Conservation (phyloP, 2,888 invertebrate genomes). For the Pinctada fucata region DNA sequence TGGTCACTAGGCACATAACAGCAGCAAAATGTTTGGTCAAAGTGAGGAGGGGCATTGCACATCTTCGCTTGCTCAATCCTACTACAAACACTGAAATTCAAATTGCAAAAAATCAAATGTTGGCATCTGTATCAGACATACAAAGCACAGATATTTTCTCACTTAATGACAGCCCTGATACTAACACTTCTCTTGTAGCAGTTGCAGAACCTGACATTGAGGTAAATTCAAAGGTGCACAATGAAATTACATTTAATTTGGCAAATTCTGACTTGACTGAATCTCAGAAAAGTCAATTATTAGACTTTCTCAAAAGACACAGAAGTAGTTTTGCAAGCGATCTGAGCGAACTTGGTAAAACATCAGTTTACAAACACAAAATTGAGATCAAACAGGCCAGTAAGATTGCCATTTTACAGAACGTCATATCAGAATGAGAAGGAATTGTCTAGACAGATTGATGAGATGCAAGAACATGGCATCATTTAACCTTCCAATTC, state of each 20-base stretch:
- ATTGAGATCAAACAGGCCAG: constrained; percentile 37
- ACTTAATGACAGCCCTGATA: background rate
- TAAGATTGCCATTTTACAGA: constrained; percentile 29
- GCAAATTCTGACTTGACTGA: constrained; percentile 16
- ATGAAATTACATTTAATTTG: constrained; percentile 18
- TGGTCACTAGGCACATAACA: constrained; percentile 1
- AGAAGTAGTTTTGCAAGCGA: constrained; percentile 28
- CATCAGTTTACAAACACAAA: constrained; percentile 30
- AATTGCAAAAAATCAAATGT: constrained; percentile 2
- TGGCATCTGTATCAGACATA: constrained; percentile 8
- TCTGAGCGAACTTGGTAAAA: constrained; percentile 25
- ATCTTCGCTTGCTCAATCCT: constrained; percentile 13
- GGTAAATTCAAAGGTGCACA: background rate
- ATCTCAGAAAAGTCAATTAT: constrained; percentile 11
- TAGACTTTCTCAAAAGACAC: constrained; percentile 22
- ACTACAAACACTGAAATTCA: constrained; percentile 7
- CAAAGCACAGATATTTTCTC: constrained; percentile 1
- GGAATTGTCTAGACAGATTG: constrained; percentile 21
- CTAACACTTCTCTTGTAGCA: too few relatives aligned
- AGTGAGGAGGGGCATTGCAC: constrained; percentile 17
- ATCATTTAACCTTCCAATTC: constrained; percentile 39
- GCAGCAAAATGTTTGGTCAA: constrained; percentile 20
- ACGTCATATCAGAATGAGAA: constrained; percentile 12
- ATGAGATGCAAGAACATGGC: constrained; percentile 35
- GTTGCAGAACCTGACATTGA: too few relatives aligned